Evolutionary conservation across 1,140 invertebrate species (phyloP).

Genomic region (Papilio glaucus): DNA sequence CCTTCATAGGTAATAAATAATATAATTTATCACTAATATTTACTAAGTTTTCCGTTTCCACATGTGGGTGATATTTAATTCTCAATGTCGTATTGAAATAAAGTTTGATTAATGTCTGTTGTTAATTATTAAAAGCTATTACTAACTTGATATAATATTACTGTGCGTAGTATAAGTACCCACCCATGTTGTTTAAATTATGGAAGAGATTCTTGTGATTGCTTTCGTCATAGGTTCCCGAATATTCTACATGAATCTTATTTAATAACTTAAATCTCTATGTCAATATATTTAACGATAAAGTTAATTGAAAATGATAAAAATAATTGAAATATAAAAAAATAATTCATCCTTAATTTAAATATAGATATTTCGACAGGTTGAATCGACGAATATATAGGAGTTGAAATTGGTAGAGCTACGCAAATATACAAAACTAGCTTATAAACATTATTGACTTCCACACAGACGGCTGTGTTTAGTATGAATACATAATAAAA

Average conservation of each 20-base stretch:
- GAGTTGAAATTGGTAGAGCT: neutral
- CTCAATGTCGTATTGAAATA: slow-evolving; percentile 33
- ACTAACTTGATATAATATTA: neutral
- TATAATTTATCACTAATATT: slow-evolving; percentile 16
- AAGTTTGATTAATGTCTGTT: slow-evolving; percentile 28
- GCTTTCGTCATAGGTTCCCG: neutral
- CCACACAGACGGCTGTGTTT: neutral
- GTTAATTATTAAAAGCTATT: slow-evolving; percentile 23
- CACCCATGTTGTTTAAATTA: neutral
- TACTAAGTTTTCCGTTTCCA: slow-evolving; percentile 27
- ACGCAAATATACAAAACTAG: neutral
- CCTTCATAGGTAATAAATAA: slow-evolving; percentile 24
- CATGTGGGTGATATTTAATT: slow-evolving; percentile 21
- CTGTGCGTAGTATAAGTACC: neutral
- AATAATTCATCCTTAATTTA: too few relatives aligned
- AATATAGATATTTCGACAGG: too few relatives aligned
- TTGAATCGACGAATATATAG: neutral
- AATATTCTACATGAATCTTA: neutral
- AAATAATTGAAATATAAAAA: too few relatives aligned
- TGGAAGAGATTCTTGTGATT: too few relatives aligned
- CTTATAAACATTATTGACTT: neutral
- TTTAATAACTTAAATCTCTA: neutral
- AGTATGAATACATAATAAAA: neutral
- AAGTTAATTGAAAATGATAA: too few relatives aligned
- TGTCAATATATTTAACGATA: too few relatives aligned